phyloP scores from a whole-genome alignment of 1,140 invertebrate genomes.

The Paramacrobiotus metropolitanus region DNA sequence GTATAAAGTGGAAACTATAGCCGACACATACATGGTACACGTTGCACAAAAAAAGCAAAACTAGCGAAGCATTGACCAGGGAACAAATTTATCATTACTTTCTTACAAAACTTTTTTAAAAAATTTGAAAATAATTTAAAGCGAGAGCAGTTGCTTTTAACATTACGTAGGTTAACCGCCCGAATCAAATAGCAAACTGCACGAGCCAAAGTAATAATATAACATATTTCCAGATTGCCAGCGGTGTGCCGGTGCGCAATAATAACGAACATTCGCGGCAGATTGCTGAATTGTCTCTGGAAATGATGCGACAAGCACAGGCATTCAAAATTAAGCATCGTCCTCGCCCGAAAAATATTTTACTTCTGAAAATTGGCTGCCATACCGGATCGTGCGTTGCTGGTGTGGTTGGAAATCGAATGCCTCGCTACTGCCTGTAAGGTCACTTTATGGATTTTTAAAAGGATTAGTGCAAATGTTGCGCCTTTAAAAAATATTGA shows the following conservation, averaged over 20 bases:
- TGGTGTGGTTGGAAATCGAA: constrained; percentile 36
- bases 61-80: too few relatives aligned
- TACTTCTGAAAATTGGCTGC: constrained; percentile 33
- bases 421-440: constrained; percentile 41
- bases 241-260: constrained; percentile 15
- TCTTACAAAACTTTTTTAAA: too few relatives aligned
- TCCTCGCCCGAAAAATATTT: constrained; percentile 28
- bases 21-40: constrained; percentile 22
- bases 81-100: too few relatives aligned
- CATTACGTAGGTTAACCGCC: too few relatives aligned
- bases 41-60: too few relatives aligned
- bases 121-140: too few relatives aligned
- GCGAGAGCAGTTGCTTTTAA: too few relatives aligned
- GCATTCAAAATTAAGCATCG: constrained; percentile 32
- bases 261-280: constrained; percentile 28
- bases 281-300: constrained; percentile 34
- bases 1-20: constrained; percentile 21
- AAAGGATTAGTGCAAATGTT: too few relatives aligned
- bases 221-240: not conserved
- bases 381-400: constrained; percentile 26
- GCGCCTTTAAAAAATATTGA: too few relatives aligned
- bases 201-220: too few relatives aligned
- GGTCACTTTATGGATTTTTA: too few relatives aligned
- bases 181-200: too few relatives aligned
- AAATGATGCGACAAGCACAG: constrained; percentile 27